Evolutionary conservation across 64 coral and sea anemone genomes (phyloP), one percentile per base, ranked within the genome.

Genomic region (Astreopora myriophthalma): DNA sequence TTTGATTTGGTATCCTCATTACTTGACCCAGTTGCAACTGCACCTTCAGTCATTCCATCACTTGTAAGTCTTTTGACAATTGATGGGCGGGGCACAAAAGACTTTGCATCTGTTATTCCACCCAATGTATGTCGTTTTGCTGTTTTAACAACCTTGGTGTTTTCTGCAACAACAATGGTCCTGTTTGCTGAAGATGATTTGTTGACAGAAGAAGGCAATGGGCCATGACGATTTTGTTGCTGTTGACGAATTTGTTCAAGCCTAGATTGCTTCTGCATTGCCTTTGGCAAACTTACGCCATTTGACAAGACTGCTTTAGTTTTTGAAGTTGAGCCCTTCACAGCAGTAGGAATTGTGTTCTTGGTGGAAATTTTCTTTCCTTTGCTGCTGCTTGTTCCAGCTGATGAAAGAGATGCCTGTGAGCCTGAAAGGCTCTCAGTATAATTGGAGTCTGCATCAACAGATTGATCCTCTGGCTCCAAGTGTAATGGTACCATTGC

Each of bases 331-430:
- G 42, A 57, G 61, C 40, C 35, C 52, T 78, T 81, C 1, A 24
- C 64, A 14, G 89, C 82, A 29, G 37, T 52, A 51, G 63, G 19
- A 82, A 66, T 82, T 14, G 10, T 14, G 19, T 72, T 91, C 25
- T 67, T 82, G 10, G 60, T 19, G 27, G 60, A 30, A 2, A 22
- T 28, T 67, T 91, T 91, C n/a, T 83, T 83, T 57, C 79, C 79
- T 82, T 72, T 77, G 28, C 89, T 73, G 27, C n/a, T 65, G 27
- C 17, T 83, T 82, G 89, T 91, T 70, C 76, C 89, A 25, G 44
- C 35, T 1, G 89, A 91, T 28, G 89, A 91, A 40, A 91, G 27
- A 26, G 89, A 91, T 4, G 44, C 36, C 12, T 82, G 89, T 39
- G 89, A 91, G 17, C 76, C 76, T 3, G 89, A 91, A 3, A 64